These are phyloP conservation scores for Drosophila trichaetosa DNA, from an alignment of 2,888 invertebrate genomes.

Conservation along the genomic window DNA sequence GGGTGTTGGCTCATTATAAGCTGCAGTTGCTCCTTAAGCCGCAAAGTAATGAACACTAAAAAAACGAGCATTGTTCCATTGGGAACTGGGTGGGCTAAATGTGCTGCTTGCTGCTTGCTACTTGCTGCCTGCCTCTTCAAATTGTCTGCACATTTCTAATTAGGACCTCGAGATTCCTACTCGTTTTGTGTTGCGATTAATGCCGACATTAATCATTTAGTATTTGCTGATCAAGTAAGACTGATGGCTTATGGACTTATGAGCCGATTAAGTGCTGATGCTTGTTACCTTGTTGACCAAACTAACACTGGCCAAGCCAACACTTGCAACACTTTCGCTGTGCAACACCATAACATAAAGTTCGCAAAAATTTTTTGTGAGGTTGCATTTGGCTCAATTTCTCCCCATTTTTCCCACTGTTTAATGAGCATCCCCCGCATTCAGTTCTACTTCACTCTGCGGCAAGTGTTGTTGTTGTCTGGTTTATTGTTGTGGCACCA, in stretches of 20 bases:
- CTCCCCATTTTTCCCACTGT: conserved; percentile 3
- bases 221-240: conserved; percentile 43
- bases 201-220: conserved; percentile 4
- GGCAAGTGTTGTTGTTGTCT: conserved; percentile 33
- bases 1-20: conserved; percentile 45
- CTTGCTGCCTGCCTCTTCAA: conserved; percentile 50
- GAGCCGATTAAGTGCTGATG: conserved; percentile 12
- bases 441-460: conserved; percentile 42
- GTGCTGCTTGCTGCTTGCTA: conserved; percentile 8
- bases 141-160: conserved; percentile 71
- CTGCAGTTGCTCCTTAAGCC: conserved; percentile 36
- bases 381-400: not conserved
- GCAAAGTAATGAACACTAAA: conserved; percentile 40
- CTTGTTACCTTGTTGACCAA: conserved; percentile 32
- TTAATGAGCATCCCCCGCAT: conserved; percentile 53
- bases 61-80: conserved; percentile 15
- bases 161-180: conserved; percentile 41
- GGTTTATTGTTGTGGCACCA: conserved; percentile 61
- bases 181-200: conserved; percentile 8
- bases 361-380: conserved; percentile 34
- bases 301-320: conserved; percentile 27
- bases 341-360: conserved; percentile 35
- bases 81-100: conserved; percentile 37
- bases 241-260: conserved; percentile 26
- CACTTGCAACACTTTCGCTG: conserved; percentile 46